Base-by-base conservation (phyloP, 2,113 vertebrate species). In the Eubucco bourcierii region DNA sequence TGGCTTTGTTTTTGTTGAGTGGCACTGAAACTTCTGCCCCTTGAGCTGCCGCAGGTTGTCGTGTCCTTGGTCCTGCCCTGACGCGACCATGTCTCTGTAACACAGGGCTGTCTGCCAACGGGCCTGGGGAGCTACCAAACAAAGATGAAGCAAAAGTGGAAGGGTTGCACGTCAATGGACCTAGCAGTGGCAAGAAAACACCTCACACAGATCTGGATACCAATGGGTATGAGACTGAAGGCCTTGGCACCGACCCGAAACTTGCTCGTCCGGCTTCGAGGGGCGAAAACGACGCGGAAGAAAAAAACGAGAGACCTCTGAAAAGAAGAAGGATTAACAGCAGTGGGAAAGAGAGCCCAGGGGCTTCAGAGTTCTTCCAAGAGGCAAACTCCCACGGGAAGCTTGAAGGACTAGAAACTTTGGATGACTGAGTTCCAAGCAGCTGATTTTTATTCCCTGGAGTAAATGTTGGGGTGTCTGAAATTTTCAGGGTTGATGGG, bases 401-500 rank as follows among this genome's bases (percentile, higher is more conserved):
- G 86, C 95, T 96, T 74, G 97, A 98, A 72, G 97, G 97, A 15
- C 87, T 97, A 28, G 97, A 98, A 66, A 91, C 95, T 55, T 25
- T 96, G 90, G 97, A 98, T 80, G 97, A 98, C 95, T 98, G 95
- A 97, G 66, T 79, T 53, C 11, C 86, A 84, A 89, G 95, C 89
- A 95, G 85, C 94, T 80, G 66, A 55, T 55, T 92, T 96, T 97
- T 90, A 95, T 96, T 94, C 88, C 96, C 89, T 95, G 95, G 95
- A 98, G 96, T 96, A 95, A 93, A 97, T 97, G 93, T 82, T 86
- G 95, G 95, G 95, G 97, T 97, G 97, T 97, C 93, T 96, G 55
- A 88, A 96, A 98, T 97, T 98, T 98, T 98, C 98, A 98, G 98
- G 98, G 96, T 98, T 97, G 95, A 97, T 97, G 97, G 97, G 97